Evolutionary conservation across 2,113 vertebrate species (phyloP).

Genomic region (Laticauda laticaudata): DNA sequence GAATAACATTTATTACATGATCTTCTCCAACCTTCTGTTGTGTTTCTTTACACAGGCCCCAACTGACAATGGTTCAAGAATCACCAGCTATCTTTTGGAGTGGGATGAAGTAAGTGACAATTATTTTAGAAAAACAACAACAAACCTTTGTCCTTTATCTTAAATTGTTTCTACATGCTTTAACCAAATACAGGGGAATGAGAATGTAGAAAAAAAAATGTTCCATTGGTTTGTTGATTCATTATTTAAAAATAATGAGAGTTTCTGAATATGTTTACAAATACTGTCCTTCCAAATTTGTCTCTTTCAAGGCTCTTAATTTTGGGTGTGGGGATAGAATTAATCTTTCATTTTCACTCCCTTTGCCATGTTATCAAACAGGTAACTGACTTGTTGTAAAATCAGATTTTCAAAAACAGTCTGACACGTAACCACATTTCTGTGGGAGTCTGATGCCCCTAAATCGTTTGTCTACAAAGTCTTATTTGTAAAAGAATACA

Average conservation of each 20-base stretch:
- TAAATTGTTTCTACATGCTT: conserved; percentile 41
- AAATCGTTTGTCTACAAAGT: background rate
- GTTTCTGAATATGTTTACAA: background rate
- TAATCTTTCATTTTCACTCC: background rate
- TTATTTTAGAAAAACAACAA: background rate
- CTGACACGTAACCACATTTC: background rate
- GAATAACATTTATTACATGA: background rate
- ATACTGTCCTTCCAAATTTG: background rate
- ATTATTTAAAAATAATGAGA: background rate
- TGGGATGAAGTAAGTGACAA: conserved; percentile 90
- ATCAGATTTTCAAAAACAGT: background rate
- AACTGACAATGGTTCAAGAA: conserved; percentile 95
- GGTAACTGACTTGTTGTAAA: background rate
- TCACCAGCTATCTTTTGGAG: conserved; percentile 95
- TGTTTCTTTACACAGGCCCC: conserved; percentile 77
- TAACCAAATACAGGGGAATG: conserved; percentile 31
- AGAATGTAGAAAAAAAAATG: conserved; percentile 14
- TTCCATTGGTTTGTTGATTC: background rate
- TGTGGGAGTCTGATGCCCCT: background rate
- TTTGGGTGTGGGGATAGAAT: background rate
- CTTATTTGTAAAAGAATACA: background rate
- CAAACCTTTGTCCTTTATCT: conserved; percentile 27
- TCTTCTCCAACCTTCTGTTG: conserved; percentile 38
- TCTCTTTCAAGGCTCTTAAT: background rate
- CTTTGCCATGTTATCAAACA: background rate